phyloP scores from a whole-genome alignment of 1,140 invertebrate species.

The Parapsyche elsis region DNA sequence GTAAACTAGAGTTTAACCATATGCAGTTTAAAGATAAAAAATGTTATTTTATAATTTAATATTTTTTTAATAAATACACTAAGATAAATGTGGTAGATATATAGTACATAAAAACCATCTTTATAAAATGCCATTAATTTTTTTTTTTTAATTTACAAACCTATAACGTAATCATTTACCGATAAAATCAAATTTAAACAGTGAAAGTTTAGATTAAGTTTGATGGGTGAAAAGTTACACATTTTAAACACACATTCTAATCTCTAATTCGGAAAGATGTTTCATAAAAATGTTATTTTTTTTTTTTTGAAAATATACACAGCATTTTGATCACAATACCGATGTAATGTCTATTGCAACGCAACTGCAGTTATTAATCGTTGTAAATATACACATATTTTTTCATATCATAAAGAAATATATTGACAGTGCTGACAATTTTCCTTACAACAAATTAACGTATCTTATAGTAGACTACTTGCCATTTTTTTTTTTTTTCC shows the following conservation, averaged over 20 bases:
- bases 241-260: neutral
- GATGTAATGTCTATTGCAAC: too few species aligned
- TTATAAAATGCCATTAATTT: too few species aligned
- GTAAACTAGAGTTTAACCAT: too few species aligned
- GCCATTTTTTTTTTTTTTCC: neutral
- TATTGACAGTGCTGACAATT: neutral
- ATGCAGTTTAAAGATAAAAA: too few species aligned
- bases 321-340: neutral
- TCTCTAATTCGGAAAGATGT: neutral
- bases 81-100: too few species aligned
- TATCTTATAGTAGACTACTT: neutral
- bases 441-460: neutral
- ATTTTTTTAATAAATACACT: too few species aligned
- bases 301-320: conserved; percentile 8
- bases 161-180: too few species aligned
- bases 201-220: too few species aligned
- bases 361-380: neutral
- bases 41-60: too few species aligned
- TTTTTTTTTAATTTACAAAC: too few species aligned
- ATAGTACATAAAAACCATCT: too few species aligned
- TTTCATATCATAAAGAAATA: neutral
- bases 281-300: neutral
- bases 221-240: neutral
- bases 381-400: neutral
- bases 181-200: too few species aligned